Base-by-base conservation (phyloP, 2,888 invertebrate species). In the Patella depressa region DNA sequence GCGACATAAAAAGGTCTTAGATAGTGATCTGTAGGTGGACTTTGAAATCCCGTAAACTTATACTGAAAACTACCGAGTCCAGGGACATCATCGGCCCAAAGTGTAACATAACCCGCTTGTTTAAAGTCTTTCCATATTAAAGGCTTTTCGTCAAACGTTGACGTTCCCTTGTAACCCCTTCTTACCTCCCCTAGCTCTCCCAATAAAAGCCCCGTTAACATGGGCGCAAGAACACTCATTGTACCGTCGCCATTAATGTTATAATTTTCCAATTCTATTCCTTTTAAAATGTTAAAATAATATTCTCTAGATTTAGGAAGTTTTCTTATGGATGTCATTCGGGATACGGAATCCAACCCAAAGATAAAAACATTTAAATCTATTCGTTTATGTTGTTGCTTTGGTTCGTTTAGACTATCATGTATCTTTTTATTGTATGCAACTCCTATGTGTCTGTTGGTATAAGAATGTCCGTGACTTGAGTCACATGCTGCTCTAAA, bases 41-140 rank as follows among this genome's bases (percentile, higher is more conserved):
- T 91, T 53, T 93, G 91, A 90, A 98, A 98, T 0, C 98, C 98
- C 84, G 95, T 96, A 88, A 97, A 93, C 7, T 97, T 94, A 91
- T 96, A 97, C 2, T 96, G 96, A 89, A 97, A 98, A 0, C 96
- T 96, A 0, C 97, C 97, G 45, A 95, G 94, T 86, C 93, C 92
- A 0, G 96, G 95, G 81, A 94, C 94, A 89, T 98, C 98, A 89
- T 98, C 98, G 87, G 95, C 95, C 89, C 95, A 98, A 0, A 95
- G 95, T 2, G 96, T 95, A 54, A 88, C 89, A 82, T 92, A 92
- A 5, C 92, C 91, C 2, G 83, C 82, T 12, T 88, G 84, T 72
- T 93, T 94, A 83, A 95, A 95, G 74, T 95, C 94, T 83, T 96
- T 94, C 95, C 97, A 97, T 82, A 97, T 94, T 92, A 97, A 95